Evolutionary conservation across 1,140 invertebrate species (phyloP).

Genomic region (Drosophila bipectinata): DNA sequence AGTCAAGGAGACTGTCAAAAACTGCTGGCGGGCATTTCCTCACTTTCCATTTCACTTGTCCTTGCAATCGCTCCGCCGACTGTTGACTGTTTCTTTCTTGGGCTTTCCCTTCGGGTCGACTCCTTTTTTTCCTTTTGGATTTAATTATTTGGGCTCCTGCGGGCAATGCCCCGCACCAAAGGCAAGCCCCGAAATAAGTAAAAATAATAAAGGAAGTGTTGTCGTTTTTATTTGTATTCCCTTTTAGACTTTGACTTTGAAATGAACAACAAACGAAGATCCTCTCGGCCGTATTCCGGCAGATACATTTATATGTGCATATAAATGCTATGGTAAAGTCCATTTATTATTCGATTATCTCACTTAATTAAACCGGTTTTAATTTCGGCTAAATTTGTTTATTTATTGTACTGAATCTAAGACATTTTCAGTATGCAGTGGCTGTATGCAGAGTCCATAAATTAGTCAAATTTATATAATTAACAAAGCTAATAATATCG

Average conservation of each 20-base stretch:
- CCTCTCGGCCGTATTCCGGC: background rate
- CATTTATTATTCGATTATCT: slow-evolving; percentile 35
- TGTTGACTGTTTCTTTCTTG: slow-evolving; percentile 40
- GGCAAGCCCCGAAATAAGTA: slow-evolving; percentile 6
- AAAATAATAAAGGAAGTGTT: slow-evolving; percentile 46
- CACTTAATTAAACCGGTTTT: slow-evolving; percentile 42
- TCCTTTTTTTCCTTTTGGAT: slow-evolving; percentile 12
- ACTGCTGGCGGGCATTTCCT: slow-evolving; percentile 66
- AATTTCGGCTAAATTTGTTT: slow-evolving; percentile 27
- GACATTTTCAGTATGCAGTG: slow-evolving; percentile 9
- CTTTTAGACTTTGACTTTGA: slow-evolving; percentile 26
- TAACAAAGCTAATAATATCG: slow-evolving; percentile 2
- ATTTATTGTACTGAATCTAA: slow-evolving; percentile 29
- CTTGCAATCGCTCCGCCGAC: slow-evolving; percentile 41
- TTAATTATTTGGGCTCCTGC: slow-evolving; percentile 49
- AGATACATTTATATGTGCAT: slow-evolving; percentile 5
- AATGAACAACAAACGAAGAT: slow-evolving; percentile 24
- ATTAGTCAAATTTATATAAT: background rate
- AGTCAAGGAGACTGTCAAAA: slow-evolving; percentile 77
- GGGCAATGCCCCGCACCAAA: slow-evolving; percentile 33
- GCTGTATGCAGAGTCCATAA: background rate
- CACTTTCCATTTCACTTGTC: slow-evolving; percentile 73
- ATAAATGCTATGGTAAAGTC: background rate
- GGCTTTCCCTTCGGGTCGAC: slow-evolving; percentile 8
- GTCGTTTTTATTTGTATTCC: slow-evolving; percentile 45